These are phyloP conservation scores for Lerema accius DNA, from an alignment of 1,140 invertebrate species.

Conservation along the genomic window DNA sequence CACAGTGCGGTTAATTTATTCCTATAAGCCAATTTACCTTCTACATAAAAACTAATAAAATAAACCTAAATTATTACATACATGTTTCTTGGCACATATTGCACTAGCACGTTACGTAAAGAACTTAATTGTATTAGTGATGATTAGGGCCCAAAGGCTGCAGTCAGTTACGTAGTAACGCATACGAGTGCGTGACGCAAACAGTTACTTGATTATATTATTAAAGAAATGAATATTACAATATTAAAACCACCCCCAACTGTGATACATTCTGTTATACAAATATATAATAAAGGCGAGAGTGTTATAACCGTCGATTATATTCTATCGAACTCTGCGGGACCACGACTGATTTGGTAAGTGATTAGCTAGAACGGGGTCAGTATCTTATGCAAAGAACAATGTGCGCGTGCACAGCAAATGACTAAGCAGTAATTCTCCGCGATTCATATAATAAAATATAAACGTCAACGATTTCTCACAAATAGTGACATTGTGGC, in stretches of 20 bases:
- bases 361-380: conserved; percentile 1
- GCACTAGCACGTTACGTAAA: neutral
- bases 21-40: neutral
- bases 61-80: neutral
- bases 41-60: neutral
- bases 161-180: conserved; percentile 15
- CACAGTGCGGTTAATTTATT: no score
- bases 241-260: neutral
- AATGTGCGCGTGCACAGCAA: conserved; percentile 7
- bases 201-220: neutral
- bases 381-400: conserved; percentile 17
- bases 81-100: conserved; percentile 1
- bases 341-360: conserved; percentile 20
- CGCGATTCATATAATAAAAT: conserved; percentile 21
- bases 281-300: conserved; percentile 15
- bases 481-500: conserved; percentile 25
- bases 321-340: conserved; percentile 13
- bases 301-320: conserved; percentile 15
- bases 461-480: conserved; percentile 26
- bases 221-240: conserved; percentile 12
- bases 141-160: conserved; percentile 20
- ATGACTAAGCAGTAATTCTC: conserved; percentile 31
- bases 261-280: conserved; percentile 4
- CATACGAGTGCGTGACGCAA: conserved; percentile 14
- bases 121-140: conserved; percentile 19